Base-by-base conservation (phyloP, 2,888 invertebrate genomes). In the Geotrupes spiniger region DNA sequence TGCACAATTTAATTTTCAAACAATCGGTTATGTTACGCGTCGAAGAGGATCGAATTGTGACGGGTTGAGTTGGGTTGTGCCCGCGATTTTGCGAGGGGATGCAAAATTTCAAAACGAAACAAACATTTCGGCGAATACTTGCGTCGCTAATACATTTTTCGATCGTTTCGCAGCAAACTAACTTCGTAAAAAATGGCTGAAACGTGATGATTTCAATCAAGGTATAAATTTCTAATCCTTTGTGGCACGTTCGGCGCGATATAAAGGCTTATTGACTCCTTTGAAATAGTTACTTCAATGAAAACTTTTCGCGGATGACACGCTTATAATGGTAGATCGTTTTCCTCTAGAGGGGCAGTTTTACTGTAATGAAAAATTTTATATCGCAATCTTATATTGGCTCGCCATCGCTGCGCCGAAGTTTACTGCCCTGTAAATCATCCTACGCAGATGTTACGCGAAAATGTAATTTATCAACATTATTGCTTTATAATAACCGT, bases 291-390 rank as follows among this genome's bases (percentile, higher is more conserved):
- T 54, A 50, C 52, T 48, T 55, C 54, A 48, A 42, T 44, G 53
- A 51, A 56, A 60, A 62, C 57, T 52, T 57, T 61, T 58, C 51
- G 52, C 52, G 56, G 59, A 64, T 60, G 66, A 64, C 64, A 61
- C 60, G 59, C 49, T 59, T 57, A 63, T 63, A 64, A 66, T 61
- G 58, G 61, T 49, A 54, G 61, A 56, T 64, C 60, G 59, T 63
- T 65, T 63, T 61, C 62, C 63, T 61, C 6, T 58, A 48, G 50
- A 58, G 51, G 56, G 54, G 56, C 57, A 63, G 63, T 64, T 63
- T 54, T 61, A 63, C 51, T 54, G 63, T 65, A 67, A 68, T 68
- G 68, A 68, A 66, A 65, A 66, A 58, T 66, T 65, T 66, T 65
- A 65, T 57, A 56, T 56, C 60, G 54, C 31, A 36, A 46, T 42